Evolutionary conservation across 2,888 invertebrate genomes (phyloP), one percentile per base, ranked within the genome.

Genomic region (Neria commutata): DNA sequence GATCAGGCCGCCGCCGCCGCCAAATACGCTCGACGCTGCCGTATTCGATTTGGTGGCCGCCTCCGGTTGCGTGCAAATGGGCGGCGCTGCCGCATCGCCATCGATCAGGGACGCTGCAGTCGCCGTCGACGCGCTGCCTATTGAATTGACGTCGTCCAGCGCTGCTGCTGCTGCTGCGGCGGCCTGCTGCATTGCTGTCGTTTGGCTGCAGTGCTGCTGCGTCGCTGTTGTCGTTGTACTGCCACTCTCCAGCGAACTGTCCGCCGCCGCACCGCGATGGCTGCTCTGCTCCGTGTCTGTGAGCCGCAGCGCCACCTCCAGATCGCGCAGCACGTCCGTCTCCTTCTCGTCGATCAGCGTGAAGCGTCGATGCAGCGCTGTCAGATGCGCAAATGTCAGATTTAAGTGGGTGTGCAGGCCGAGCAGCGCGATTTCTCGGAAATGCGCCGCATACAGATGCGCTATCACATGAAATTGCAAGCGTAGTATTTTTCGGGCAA

Each of bases 371-470:
- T 89, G 88, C 74, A 90, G 84, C 77, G 89, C 92, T 77, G 94
- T 94, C 83, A 98, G 90, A 86, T 98, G 97, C 84, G 94, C 94
- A 86, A 96, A 97, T 75, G 98, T 92, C 85, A 95, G 91, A 87
- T 98, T 97, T 83, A 98, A 90, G 85, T 98, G 97, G 81, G 94
- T 91, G 86, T 97, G 96, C 82, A 98, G 87, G 74, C 93, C 92
- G 83, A 98, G 88, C 82, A 94, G 87, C 81, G 94, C 92, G 76
- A 97, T 91, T 86, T 96, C 94, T 84, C 93, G 89, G 87, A 96
- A 97, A 88, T 98, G 98, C 84, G 94, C 92, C 83, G 95, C 95
- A 87, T 98, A 97, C 83, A 98, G 87, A 87, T 98, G 98, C 83
- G 96, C 96, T 87, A 98, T 88, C 83, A 98, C 96, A 86, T 97